A percentile compares a stretch with the other conserved stretches of the same genome.
Conservation (phyloP, 2,888 invertebrate species). For the Eristalis intricaria region DNA sequence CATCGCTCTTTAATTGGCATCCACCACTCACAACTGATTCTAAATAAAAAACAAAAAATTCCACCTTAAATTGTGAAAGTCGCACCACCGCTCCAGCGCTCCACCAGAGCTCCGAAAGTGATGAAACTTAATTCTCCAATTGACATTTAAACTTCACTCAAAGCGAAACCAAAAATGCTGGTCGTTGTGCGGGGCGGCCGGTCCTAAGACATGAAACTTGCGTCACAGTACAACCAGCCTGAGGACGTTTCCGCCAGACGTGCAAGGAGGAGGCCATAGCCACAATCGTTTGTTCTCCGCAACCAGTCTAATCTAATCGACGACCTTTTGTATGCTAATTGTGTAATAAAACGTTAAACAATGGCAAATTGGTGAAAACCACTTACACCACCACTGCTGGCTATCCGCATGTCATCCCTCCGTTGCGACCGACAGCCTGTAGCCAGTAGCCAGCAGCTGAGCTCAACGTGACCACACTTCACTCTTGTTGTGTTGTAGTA, state of each 20-base stretch:
- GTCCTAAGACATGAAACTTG: constrained; percentile 5
- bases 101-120: constrained; percentile 2
- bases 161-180: not conserved
- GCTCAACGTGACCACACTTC: not conserved
- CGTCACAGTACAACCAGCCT: constrained; percentile 23
- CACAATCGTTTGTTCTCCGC: constrained; percentile 36
- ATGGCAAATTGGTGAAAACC: constrained; percentile 64
- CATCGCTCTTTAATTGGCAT: not conserved
- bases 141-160: constrained; percentile 55
- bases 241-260: constrained; percentile 26
- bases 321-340: constrained; percentile 68
- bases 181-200: not conserved
- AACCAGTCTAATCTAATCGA: constrained; percentile 55
- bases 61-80: constrained; percentile 40
- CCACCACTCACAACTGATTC: not conserved
- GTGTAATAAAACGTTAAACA: constrained; percentile 59
- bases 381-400: constrained; percentile 21
- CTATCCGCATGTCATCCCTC: not conserved
- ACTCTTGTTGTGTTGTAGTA: not conserved
- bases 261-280: not conserved
- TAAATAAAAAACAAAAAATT: not conserved
- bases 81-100: too few relatives aligned
- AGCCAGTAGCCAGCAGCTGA: not conserved
- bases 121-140: constrained; percentile 49
- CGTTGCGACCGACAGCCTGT: not conserved